These are phyloP conservation scores for Isotomurus palustris DNA, from an alignment of 2,888 invertebrate species.

Conservation along the genomic window DNA sequence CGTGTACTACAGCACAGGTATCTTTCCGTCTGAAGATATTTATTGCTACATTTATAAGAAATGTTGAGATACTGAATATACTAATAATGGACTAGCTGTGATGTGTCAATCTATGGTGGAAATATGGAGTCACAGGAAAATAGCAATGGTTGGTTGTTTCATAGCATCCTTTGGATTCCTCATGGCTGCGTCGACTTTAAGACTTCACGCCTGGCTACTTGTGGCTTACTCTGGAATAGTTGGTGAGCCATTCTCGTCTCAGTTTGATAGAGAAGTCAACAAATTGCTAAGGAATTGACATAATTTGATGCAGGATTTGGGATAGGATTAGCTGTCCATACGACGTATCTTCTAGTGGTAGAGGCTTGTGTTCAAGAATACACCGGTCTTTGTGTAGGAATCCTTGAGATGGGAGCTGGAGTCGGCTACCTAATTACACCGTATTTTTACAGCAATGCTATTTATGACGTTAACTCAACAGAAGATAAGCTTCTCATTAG, in stretches of 20 bases:
- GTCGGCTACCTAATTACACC: constrained; percentile 39
- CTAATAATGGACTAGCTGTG: no score
- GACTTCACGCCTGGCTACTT: constrained; percentile 28
- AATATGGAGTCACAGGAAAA: constrained; percentile 16
- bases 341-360: constrained; percentile 38
- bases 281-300: no score
- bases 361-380: constrained; percentile 33
- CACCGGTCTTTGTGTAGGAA: constrained; percentile 38
- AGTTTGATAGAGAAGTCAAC: no score
- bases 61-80: no score
- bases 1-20: no score
- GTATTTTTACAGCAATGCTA: constrained; percentile 31
- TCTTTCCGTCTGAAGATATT: no score
- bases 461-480: constrained; percentile 16
- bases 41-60: no score
- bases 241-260: constrained; percentile 20
- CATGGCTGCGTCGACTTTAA: constrained; percentile 20
- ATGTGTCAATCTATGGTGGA: constrained; percentile 14
- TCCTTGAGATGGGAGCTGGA: constrained; percentile 34
- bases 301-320: constrained; percentile 33
- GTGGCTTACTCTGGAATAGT: constrained; percentile 34
- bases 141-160: constrained; percentile 28
- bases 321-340: constrained; percentile 38
- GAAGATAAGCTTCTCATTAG: constrained; percentile 37
- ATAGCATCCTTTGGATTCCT: constrained; percentile 35